Evolutionary conservation across 2,113 vertebrate species (phyloP).

Genomic region (Myotis davidii): DNA sequence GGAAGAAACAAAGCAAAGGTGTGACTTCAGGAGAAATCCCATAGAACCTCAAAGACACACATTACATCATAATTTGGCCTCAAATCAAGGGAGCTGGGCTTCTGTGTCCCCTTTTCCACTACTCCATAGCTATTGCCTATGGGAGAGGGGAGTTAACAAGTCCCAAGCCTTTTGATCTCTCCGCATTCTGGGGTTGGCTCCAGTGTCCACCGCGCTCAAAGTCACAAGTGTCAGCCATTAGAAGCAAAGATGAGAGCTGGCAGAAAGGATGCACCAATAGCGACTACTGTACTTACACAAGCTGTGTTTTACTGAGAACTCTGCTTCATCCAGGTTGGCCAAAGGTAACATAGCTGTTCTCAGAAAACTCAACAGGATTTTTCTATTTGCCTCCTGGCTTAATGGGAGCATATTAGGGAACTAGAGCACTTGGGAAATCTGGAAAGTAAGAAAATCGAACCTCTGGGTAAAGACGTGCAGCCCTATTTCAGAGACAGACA

Average conservation of each 20-base stretch:
- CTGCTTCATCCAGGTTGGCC: background rate
- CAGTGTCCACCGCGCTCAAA: background rate
- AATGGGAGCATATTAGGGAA: background rate
- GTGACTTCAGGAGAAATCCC: background rate
- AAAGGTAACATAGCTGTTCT: background rate
- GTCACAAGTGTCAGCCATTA: background rate
- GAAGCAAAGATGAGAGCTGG: background rate
- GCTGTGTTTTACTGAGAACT: background rate
- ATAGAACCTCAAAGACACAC: background rate
- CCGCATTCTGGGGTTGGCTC: background rate
- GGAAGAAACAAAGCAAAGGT: background rate
- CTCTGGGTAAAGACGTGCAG: background rate
- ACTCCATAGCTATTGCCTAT: background rate
- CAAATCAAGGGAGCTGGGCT: background rate
- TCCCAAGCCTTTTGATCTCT: background rate
- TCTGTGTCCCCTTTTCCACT: background rate
- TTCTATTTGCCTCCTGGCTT: background rate
- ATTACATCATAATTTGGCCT: background rate
- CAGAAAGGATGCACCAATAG: background rate
- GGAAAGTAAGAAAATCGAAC: background rate
- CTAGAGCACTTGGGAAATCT: background rate
- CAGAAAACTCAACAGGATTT: background rate
- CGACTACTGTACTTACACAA: background rate
- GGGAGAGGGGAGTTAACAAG: background rate
- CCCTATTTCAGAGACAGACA: background rate